Conservation (phyloP, 2,113 vertebrate species). For the Eclectus roratus region DNA sequence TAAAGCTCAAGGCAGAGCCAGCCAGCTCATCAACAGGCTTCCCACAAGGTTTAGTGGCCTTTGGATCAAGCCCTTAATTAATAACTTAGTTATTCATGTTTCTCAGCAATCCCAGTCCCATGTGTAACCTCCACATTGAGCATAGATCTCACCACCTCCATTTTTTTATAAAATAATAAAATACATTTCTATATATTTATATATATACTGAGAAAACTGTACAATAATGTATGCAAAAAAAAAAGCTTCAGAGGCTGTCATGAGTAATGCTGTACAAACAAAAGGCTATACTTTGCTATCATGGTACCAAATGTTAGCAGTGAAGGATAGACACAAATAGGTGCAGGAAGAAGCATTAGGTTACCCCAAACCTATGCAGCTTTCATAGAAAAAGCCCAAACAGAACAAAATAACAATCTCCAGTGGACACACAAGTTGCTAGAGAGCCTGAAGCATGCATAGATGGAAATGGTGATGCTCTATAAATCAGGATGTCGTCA, state of each 20-base stretch:
- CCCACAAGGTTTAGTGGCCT: not conserved
- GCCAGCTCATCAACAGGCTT: not conserved
- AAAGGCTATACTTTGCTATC: not conserved
- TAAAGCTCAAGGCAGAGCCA: not conserved
- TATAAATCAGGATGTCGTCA: not conserved
- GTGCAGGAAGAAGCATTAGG: not conserved
- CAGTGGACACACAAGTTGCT: not conserved
- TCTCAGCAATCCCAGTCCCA: not conserved
- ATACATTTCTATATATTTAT: conserved; percentile 47
- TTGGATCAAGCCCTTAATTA: not conserved
- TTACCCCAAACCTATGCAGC: not conserved
- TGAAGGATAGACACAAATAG: not conserved
- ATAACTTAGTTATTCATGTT: not conserved
- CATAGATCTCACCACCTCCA: not conserved
- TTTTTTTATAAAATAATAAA: conserved; percentile 54
- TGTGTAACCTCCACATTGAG: not conserved
- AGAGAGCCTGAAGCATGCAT: not conserved
- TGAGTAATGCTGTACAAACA: not conserved
- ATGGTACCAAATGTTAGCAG: conserved; percentile 4
- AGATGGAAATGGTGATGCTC: not conserved
- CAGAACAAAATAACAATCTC: not conserved
- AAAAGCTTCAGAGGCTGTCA: not conserved
- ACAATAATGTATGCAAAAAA: conserved; percentile 21
- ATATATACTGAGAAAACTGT: conserved; percentile 52
- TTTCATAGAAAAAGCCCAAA: not conserved